Base-by-base conservation (phyloP, 2,888 invertebrate species). In the Xanthorhoe designata region DNA sequence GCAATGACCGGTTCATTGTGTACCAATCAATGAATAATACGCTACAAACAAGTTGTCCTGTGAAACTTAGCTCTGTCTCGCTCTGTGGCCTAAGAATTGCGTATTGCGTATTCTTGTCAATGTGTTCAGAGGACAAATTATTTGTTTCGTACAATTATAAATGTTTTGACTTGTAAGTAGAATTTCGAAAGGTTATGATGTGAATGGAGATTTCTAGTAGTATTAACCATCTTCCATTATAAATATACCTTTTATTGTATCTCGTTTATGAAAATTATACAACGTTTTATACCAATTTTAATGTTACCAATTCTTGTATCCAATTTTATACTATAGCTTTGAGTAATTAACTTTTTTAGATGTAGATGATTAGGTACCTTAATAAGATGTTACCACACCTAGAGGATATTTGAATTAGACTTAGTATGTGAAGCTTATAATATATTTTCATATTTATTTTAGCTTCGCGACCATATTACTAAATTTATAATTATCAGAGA, bases 261-360 rank as follows among this genome's bases (percentile, higher is more conserved):
- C 18, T 49, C 15, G 38, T 66, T 63, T 56, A 63, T 55, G 59
- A 56, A 53, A n/a, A 63, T 50, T 69, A 64, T 68, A 68, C 68
- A 61, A 66, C 2, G 19, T 66, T 66, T 65, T 64, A 64, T 61
- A 69, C 32, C 66, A 56, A 24, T 61, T 54, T 60, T n/a, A 58
- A 63, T 64, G 45, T 63, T 66, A 64, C 35, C 13, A 64, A 55
- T 56, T 66, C 53, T 64, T 68, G 64, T 70, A 64, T 60, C 18
- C 13, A 24, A 45, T 66, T 66, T 69, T 60, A 15, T 64, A 62
- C 18, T 58, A 38, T 19, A 57, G 38, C 5, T 55, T 54, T 15
- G 38, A 42, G 35, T 42, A 42, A 42, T 42, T 13, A 42, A 55
- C 32, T 51, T 53, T 50, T n/a, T 29, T 62, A 55, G 54, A 38